Conservation (phyloP, 1,140 invertebrate genomes). For the Zaprionus inermis region DNA sequence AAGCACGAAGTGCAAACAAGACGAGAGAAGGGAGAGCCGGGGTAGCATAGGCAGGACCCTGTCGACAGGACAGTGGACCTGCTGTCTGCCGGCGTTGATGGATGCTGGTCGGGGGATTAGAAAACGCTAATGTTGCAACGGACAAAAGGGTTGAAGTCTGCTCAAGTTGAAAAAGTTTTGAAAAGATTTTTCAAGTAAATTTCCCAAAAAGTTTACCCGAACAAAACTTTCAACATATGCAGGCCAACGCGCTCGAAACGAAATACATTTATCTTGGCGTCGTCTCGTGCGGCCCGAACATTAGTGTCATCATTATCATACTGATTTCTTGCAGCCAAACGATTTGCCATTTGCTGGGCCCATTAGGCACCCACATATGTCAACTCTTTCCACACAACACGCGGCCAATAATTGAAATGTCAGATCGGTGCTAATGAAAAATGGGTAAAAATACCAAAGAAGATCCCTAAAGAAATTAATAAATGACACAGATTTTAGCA, state of each 20-base stretch:
- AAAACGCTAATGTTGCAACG: constrained; percentile 36
- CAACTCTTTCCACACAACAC: constrained; percentile 15
- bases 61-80: constrained; percentile 25
- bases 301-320: constrained; percentile 36
- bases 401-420: constrained; percentile 72
- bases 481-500: constrained; percentile 78
- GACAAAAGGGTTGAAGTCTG: constrained; percentile 25
- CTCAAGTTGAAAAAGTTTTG: not conserved
- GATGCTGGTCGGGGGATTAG: constrained; percentile 53
- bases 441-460: constrained; percentile 57
- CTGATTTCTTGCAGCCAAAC: constrained; percentile 1
- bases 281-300: constrained; percentile 4
- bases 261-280: constrained; percentile 21
- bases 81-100: constrained; percentile 58
- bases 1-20: constrained; percentile 81
- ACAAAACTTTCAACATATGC: not conserved
- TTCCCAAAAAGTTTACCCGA: not conserved
- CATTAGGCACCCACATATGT: constrained; percentile 57
- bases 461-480: constrained; percentile 64
- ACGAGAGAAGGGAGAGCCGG: constrained; percentile 38
- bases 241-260: not conserved
- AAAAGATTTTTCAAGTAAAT: not conserved
- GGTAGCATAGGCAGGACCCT: constrained; percentile 25
- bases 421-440: constrained; percentile 70
- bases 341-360: constrained; percentile 41